Percentiles rank a stretch among this genome's conserved stretches.
Conservation (phyloP, 1,140 invertebrate species). For the Arion vulgaris region DNA sequence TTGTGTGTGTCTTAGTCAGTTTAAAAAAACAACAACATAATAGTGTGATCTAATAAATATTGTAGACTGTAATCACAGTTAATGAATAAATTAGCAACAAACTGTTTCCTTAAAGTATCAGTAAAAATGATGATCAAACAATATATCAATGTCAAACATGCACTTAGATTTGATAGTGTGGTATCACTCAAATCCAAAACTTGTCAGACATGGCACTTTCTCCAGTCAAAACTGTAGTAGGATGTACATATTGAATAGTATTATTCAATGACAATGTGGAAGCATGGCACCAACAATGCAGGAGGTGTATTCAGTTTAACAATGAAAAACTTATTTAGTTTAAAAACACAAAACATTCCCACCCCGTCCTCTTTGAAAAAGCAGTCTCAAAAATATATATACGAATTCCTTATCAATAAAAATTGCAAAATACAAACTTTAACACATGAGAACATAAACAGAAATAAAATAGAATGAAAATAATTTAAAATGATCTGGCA, state of each 20-base stretch:
- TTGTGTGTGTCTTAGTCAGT: too few relatives aligned
- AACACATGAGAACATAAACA: conserved; percentile 31
- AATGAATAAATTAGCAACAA: not conserved
- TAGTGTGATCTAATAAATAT: not conserved
- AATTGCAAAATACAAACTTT: not conserved
- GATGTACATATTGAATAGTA: too few relatives aligned
- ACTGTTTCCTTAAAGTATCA: not conserved
- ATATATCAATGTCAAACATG: not conserved
- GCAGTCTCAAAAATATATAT: conserved; percentile 19
- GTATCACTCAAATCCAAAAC: too few relatives aligned
- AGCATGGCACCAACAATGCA: conserved; percentile 21
- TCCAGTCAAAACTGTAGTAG: too few relatives aligned
- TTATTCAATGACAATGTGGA: conserved; percentile 12
- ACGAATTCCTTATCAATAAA: conserved; percentile 18
- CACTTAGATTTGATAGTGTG: too few relatives aligned
- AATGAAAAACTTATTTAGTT: not conserved
- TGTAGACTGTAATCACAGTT: not conserved
- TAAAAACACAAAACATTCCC: not conserved
- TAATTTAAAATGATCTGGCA: not conserved
- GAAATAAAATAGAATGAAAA: not conserved
- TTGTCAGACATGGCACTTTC: too few relatives aligned
- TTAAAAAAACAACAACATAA: too few relatives aligned
- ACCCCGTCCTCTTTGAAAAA: conserved; percentile 9
- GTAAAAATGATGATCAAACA: not conserved
- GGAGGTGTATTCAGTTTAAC: not conserved